Percentiles rank a stretch among this genome's conserved stretches.
Evolutionary conservation across 2,113 vertebrate genomes (phyloP).

Genomic region (Pteropus alecto): DNA sequence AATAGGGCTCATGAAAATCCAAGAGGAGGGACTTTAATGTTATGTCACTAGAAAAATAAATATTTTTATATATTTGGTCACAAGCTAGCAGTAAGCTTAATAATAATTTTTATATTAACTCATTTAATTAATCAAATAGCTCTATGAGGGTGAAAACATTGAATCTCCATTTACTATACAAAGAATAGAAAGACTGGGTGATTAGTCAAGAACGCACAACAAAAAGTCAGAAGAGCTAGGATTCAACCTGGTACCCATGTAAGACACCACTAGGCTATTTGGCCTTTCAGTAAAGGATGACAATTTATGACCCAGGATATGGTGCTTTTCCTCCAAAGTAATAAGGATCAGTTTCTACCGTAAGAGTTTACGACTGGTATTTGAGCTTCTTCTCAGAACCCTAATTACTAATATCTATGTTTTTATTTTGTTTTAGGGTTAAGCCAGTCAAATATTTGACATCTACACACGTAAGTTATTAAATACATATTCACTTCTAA

Average conservation of each 20-base stretch:
- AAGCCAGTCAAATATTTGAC: background rate
- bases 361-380: background rate
- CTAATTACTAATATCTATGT: background rate
- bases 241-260: fast-evolving
- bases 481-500: background rate
- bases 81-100: background rate
- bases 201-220: background rate
- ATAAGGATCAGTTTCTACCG: background rate
- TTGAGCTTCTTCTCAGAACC: background rate
- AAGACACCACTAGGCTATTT: background rate
- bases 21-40: background rate
- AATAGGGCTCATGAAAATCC: background rate
- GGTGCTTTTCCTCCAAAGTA: background rate
- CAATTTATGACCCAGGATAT: background rate
- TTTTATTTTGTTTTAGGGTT: background rate
- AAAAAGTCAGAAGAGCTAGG: background rate
- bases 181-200: background rate
- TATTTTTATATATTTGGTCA: background rate
- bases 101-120: background rate
- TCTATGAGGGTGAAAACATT: background rate
- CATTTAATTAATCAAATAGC: background rate
- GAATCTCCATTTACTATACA: background rate
- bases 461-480: background rate
- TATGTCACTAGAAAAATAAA: background rate
- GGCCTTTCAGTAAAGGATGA: background rate